phyloP scores from a whole-genome alignment of 37 sponge, comb jelly and placozoan genomes.

The Spongilla lacustris region DNA sequence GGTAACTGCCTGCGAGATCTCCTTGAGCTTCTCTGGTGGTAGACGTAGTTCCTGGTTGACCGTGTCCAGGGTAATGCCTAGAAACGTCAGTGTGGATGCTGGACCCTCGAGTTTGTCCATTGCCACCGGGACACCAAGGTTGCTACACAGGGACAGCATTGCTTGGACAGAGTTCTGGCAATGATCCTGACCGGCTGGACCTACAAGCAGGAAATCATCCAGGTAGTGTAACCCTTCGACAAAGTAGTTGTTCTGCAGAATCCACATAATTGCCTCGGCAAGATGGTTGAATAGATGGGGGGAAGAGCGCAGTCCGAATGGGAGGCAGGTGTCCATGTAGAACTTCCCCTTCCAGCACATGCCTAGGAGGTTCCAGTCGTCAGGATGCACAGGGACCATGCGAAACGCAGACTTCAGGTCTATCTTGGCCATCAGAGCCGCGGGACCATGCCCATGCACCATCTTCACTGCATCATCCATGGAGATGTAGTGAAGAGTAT shows the following conservation, averaged over 20 bases:
- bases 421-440: constrained; percentile 33
- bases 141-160: constrained; percentile 1
- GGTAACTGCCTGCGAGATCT: not conserved
- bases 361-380: constrained; percentile 42
- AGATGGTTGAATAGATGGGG: constrained; percentile 53
- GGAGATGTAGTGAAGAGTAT: constrained; percentile 16
- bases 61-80: constrained; percentile 27
- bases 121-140: constrained; percentile 25
- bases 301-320: constrained; percentile 35
- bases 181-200: constrained; percentile 2
- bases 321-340: constrained; percentile 39
- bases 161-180: too few relatives aligned
- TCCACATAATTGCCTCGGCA: constrained; percentile 45
- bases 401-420: too few relatives aligned
- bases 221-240: constrained; percentile 28
- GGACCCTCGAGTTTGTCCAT: constrained; percentile 4
- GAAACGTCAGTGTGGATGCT: constrained; percentile 11
- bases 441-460: not conserved
- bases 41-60: constrained; percentile 9
- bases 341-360: constrained; percentile 21
- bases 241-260: constrained; percentile 19
- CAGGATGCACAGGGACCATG: too few relatives aligned
- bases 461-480: constrained; percentile 27
- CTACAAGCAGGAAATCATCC: constrained; percentile 38
- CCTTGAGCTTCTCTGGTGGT: constrained; percentile 6